Evolutionary conservation across 2,113 vertebrate genomes (phyloP).

Genomic region (Strix aluco): DNA sequence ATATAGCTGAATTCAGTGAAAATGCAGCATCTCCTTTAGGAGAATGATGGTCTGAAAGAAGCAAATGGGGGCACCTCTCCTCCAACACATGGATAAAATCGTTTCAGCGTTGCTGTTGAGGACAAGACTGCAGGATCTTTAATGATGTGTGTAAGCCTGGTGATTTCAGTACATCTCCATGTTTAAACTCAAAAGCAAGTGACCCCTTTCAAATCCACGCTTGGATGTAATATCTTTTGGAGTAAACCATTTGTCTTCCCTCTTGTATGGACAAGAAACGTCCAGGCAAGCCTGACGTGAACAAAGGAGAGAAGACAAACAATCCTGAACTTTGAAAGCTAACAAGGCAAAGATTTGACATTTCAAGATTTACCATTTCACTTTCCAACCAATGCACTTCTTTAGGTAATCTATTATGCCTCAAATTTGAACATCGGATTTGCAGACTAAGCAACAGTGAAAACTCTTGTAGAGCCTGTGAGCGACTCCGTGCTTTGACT

Average conservation of each 20-base stretch:
- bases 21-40: not conserved
- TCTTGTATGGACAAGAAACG: not conserved
- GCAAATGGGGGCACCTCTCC: not conserved
- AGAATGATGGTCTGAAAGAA: not conserved
- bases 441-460: not conserved
- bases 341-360: not conserved
- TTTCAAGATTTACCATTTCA: not conserved
- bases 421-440: not conserved
- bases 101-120: not conserved
- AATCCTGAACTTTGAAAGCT: not conserved
- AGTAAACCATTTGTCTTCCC: not conserved
- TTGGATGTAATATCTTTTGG: not conserved
- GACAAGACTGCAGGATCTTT: not conserved
- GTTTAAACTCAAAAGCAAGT: not conserved
- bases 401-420: not conserved
- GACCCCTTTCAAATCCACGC: not conserved
- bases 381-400: not conserved
- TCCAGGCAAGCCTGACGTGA: not conserved
- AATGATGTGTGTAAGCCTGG: not conserved
- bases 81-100: not conserved
- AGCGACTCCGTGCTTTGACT: accelerated
- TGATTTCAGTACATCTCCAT: not conserved
- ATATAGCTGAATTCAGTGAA: too few relatives aligned
- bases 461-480: not conserved
- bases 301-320: not conserved